These are phyloP conservation scores for Drosophila pegasa DNA, from an alignment of 2,888 invertebrate species.

Conservation along the genomic window DNA sequence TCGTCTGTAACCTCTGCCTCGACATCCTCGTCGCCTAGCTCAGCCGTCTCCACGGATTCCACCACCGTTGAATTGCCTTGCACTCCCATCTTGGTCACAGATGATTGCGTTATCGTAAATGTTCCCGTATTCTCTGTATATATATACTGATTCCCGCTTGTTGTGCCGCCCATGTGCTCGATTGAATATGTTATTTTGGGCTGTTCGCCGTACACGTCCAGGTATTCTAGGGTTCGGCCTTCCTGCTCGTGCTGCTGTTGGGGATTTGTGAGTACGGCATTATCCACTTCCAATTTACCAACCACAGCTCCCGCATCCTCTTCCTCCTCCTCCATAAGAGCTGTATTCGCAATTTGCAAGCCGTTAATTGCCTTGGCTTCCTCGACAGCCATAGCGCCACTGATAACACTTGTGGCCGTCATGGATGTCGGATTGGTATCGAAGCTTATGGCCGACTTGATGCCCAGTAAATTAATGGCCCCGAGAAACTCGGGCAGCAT, in stretches of 20 bases:
- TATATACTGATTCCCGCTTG: constrained; percentile 82
- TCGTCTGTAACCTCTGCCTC: constrained; percentile 66
- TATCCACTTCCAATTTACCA: constrained; percentile 45
- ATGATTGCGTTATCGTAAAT: constrained; percentile 78
- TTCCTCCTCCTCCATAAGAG: constrained; percentile 75
- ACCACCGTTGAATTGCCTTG: constrained; percentile 44
- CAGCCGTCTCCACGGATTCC: constrained; percentile 58
- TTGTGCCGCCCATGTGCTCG: constrained; percentile 81
- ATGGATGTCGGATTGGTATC: constrained; percentile 78
- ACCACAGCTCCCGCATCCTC: constrained; percentile 44
- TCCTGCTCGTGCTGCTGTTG: constrained; percentile 48
- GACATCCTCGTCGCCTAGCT: constrained; percentile 70
- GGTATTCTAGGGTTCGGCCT: constrained; percentile 79
- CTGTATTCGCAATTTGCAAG: constrained; percentile 77
- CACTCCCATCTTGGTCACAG: constrained; percentile 71
- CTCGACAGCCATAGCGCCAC: constrained; percentile 50
- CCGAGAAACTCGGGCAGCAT: constrained; percentile 83
- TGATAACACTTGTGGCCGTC: constrained; percentile 41
- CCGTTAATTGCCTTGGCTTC: constrained; percentile 63
- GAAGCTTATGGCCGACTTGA: constrained; percentile 84
- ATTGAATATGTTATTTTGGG: constrained; percentile 84
- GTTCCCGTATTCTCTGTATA: constrained; percentile 83
- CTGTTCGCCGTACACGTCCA: constrained; percentile 83
- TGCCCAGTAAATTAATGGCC: constrained; percentile 83
- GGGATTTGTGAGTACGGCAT: constrained; percentile 33